Evolutionary conservation across 2,797 vertebrate genomes (phyloP).

Genomic region (Etheostoma perlongum): DNA sequence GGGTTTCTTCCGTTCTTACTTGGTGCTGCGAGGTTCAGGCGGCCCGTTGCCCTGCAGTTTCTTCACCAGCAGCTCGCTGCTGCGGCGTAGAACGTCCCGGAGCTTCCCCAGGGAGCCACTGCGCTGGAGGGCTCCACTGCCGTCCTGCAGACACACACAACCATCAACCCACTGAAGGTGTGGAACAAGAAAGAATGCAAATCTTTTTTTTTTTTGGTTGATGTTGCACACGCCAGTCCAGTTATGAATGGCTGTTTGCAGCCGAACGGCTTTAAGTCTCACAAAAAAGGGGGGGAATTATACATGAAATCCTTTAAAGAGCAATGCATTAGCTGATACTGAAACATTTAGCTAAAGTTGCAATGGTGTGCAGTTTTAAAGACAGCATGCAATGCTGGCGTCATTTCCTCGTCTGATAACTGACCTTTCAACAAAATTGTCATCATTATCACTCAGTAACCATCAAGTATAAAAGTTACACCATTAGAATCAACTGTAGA

Average conservation of each 20-base stretch:
- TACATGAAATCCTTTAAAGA: background rate
- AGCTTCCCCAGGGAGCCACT: slow-evolving; percentile 94
- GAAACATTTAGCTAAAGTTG: background rate
- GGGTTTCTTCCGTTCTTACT: slow-evolving; percentile 64
- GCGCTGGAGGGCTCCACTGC: slow-evolving; percentile 91
- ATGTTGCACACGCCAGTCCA: background rate
- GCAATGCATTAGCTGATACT: background rate
- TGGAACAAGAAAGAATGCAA: background rate
- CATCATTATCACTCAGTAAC: background rate
- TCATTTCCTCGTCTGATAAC: background rate
- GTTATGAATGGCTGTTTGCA: background rate
- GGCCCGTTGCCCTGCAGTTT: slow-evolving; percentile 94
- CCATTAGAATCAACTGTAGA: background rate
- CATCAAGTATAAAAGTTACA: background rate
- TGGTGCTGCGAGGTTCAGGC: slow-evolving; percentile 87
- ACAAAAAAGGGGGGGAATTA: background rate
- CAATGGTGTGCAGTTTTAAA: background rate
- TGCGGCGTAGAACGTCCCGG: slow-evolving; percentile 92
- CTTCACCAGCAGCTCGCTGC: slow-evolving; percentile 97
- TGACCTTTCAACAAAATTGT: background rate
- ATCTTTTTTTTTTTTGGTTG: too few species aligned
- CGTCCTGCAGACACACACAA: slow-evolving; percentile 87
- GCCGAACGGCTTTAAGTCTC: background rate
- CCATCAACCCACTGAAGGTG: slow-evolving; percentile 22
- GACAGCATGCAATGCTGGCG: background rate